A percentile compares a stretch with the other conserved stretches of the same genome.
These are phyloP conservation scores for Tokudaia muenninki DNA, from an alignment of 2,797 vertebrate species.

Conservation along the genomic window DNA sequence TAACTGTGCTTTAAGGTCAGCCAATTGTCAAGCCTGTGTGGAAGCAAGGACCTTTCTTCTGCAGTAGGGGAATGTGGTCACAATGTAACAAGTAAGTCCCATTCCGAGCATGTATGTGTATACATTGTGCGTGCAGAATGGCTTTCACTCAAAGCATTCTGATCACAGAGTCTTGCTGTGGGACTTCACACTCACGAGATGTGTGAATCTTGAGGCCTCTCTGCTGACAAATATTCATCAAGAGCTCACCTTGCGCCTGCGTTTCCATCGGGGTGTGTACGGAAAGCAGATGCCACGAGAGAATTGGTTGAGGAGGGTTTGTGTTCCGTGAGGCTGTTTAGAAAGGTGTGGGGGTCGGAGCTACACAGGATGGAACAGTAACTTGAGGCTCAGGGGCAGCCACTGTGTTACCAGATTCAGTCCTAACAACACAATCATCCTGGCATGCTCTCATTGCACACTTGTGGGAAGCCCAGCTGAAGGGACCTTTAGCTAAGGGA, in stretches of 20 bases:
- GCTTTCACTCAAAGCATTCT: conserved; percentile 36
- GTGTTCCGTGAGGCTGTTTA: background rate
- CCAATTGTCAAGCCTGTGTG: conserved; percentile 5
- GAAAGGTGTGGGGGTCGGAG: background rate
- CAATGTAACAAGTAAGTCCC: background rate
- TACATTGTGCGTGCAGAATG: background rate
- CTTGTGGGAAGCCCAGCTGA: background rate
- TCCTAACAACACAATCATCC: background rate
- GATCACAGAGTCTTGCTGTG: conserved; percentile 29
- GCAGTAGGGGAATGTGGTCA: background rate
- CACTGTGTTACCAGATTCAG: background rate
- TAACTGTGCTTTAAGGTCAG: conserved; percentile 53
- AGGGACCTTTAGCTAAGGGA: background rate
- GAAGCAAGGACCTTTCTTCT: conserved; percentile 12
- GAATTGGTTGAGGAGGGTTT: background rate
- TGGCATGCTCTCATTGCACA: background rate
- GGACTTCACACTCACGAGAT: background rate
- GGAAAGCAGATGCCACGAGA: background rate
- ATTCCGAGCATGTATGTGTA: background rate
- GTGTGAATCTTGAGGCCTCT: conserved; percentile 53
- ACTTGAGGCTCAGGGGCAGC: background rate
- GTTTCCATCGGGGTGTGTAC: background rate
- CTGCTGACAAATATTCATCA: background rate
- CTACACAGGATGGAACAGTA: background rate
- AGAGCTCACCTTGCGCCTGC: background rate